These are phyloP conservation scores for Onychomys arenicola DNA, from an alignment of 2,797 vertebrate genomes.

Conservation along the genomic window DNA sequence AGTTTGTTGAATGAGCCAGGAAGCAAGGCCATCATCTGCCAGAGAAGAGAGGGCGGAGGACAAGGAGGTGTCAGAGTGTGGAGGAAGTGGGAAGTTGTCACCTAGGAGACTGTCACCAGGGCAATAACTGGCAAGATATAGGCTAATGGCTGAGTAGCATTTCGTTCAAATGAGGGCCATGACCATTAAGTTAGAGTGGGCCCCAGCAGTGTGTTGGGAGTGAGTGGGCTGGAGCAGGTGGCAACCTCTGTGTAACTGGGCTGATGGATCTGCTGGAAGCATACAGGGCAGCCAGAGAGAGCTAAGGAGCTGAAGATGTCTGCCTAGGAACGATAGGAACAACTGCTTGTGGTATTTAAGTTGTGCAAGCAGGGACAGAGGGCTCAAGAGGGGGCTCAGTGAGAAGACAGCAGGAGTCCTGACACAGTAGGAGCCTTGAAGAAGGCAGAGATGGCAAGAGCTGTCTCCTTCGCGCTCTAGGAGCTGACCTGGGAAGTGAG, in stretches of 20 bases:
- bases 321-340: not conserved
- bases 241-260: not conserved
- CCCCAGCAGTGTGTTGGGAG: not conserved
- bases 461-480: not conserved
- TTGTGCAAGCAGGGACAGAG: not conserved
- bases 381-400: not conserved
- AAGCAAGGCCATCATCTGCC: not conserved
- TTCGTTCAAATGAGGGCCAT: not conserved
- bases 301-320: not conserved
- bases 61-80: not conserved
- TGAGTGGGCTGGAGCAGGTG: not conserved
- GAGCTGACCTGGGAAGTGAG: not conserved
- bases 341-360: not conserved
- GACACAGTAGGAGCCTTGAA: not conserved
- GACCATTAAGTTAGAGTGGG: not conserved
- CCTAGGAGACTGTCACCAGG: slow-evolving; percentile 46
- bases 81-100: slow-evolving; percentile 21
- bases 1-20: not conserved
- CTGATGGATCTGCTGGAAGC: not conserved
- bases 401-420: not conserved
- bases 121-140: not conserved
- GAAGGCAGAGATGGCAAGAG: not conserved
- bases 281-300: not conserved
- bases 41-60: not conserved
- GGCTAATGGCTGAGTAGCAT: not conserved